These are phyloP conservation scores for Anabas testudineus DNA, from an alignment of 2,797 vertebrate species.

Conservation along the genomic window DNA sequence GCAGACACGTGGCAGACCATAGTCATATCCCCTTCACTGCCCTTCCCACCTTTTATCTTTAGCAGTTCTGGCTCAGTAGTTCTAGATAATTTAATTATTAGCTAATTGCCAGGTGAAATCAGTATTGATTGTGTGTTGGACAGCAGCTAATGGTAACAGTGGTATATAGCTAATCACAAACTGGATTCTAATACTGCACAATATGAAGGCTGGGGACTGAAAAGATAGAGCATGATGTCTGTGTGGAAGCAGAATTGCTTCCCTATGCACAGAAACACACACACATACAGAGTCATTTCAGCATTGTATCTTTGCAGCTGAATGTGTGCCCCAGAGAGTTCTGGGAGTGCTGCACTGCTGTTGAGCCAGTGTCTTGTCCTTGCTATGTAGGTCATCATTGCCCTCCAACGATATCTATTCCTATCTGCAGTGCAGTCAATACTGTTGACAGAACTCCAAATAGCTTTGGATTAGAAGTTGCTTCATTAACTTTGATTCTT, in stretches of 20 bases:
- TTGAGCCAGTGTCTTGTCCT: constrained; percentile 77
- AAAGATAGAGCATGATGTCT: constrained; percentile 67
- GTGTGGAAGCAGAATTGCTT: constrained; percentile 51
- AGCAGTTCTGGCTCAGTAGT: constrained; percentile 56
- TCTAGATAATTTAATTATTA: constrained; percentile 80
- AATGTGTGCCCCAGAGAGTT: constrained; percentile 73
- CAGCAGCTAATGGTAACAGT: constrained; percentile 72
- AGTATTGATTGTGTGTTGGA: constrained; percentile 80
- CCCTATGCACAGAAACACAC: constrained; percentile 12
- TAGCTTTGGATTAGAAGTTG: constrained; percentile 75
- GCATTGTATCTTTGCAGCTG: constrained; percentile 57
- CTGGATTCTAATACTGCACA: constrained; percentile 70
- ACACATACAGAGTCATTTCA: constrained; percentile 39
- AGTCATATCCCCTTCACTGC: not conserved
- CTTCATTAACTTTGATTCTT: constrained; percentile 79
- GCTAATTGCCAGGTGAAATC: constrained; percentile 83
- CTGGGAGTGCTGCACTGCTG: constrained; percentile 67
- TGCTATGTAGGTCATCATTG: constrained; percentile 80
- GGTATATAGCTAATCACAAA: constrained; percentile 69
- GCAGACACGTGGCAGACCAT: constrained; percentile 17
- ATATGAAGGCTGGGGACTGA: constrained; percentile 61
- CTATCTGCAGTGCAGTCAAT: constrained; percentile 78
- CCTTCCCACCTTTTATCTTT: constrained; percentile 25
- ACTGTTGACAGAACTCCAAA: constrained; percentile 79
- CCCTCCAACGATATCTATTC: constrained; percentile 78